These are phyloP conservation scores for Tachystola acroxantha DNA, from an alignment of 2,888 invertebrate species.

Conservation along the genomic window DNA sequence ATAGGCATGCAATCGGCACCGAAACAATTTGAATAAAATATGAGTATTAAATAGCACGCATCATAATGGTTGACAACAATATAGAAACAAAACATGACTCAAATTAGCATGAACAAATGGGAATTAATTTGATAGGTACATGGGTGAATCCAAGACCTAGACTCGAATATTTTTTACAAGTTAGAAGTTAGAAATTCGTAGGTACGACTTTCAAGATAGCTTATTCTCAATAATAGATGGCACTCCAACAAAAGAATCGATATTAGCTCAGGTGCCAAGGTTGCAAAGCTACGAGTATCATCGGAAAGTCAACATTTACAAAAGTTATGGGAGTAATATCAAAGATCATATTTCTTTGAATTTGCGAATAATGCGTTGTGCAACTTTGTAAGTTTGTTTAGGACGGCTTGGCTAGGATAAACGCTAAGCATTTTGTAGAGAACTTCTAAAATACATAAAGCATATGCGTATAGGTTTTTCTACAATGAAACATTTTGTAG, in stretches of 20 bases:
- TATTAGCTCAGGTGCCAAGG: slow-evolving; percentile 68
- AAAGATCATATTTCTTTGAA: slow-evolving; percentile 58
- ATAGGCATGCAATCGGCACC: too few relatives aligned
- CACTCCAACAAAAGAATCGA: slow-evolving; percentile 21
- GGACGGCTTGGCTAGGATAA: slow-evolving; percentile 27
- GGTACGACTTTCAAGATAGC: too few relatives aligned
- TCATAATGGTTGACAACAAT: too few relatives aligned
- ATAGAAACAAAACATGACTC: too few relatives aligned
- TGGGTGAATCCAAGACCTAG: too few relatives aligned
- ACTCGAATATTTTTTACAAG: too few relatives aligned
- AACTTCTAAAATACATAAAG: not conserved
- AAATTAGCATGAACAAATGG: too few relatives aligned
- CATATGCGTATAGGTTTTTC: not conserved
- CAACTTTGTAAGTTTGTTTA: slow-evolving; percentile 55
- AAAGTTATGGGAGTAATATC: slow-evolving; percentile 38
- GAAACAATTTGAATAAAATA: too few relatives aligned
- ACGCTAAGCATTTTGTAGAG: not conserved
- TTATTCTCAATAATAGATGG: slow-evolving; percentile 12
- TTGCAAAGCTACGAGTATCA: slow-evolving; percentile 47
- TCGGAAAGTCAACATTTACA: slow-evolving; percentile 55
- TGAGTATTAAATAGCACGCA: too few relatives aligned
- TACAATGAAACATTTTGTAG: not conserved
- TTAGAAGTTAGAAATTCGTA: too few relatives aligned
- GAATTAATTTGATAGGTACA: too few relatives aligned
- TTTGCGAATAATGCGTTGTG: slow-evolving; percentile 52